Evolutionary conservation across 2,113 vertebrate species (phyloP), one percentile per base, ranked within the genome.

Genomic region (Aepyceros melampus): DNA sequence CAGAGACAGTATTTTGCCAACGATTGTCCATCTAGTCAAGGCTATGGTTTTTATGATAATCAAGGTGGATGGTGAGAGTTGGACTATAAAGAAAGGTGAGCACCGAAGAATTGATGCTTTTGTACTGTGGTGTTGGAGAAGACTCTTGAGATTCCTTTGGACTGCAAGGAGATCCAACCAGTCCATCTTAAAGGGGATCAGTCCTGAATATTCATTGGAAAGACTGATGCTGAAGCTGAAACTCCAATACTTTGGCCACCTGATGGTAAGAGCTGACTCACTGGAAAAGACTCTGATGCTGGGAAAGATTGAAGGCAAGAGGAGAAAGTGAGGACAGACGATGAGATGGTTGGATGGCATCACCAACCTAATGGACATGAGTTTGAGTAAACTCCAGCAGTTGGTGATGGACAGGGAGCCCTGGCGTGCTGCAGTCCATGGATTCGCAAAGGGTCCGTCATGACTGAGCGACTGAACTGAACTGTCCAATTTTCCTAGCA

Each of bases 361-460:
- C 64, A 36, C 33, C 4, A 21, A 36, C 33, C 9, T 4, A 36
- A 36, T 36, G 33, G n/a, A 36, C 16, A 36, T 5, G 64, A 36
- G 33, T 36, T 36, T 67, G 33, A 36, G 33, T 36, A 21, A 36
- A 67, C 17, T 67, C 33, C 4, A 19, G 64, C 16, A 36, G 64
- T 67, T 67, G 1, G 4, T 67, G 17, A 67, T 67, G 33, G 8
- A 67, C 64, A 67, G 64, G 64, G 64, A 36, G 33, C 16, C 33
- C 64, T 67, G 33, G 64, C 0, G 0, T 67, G 16, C 64, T 67
- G 62, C 33, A 67, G 62, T 67, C 62, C 33, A 36, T 36, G 64
- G 33, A 33, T n/a, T 67, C 0, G 0, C 33, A 10, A 19, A 71
- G 64, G 2, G n/a, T 71, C 0, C 0, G 17, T 21, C 64, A 36